A percentile compares a stretch with the other conserved stretches of the same genome.
phyloP scores from a whole-genome alignment of 2,113 vertebrate genomes.

The Myrmophylax atrothorax region DNA sequence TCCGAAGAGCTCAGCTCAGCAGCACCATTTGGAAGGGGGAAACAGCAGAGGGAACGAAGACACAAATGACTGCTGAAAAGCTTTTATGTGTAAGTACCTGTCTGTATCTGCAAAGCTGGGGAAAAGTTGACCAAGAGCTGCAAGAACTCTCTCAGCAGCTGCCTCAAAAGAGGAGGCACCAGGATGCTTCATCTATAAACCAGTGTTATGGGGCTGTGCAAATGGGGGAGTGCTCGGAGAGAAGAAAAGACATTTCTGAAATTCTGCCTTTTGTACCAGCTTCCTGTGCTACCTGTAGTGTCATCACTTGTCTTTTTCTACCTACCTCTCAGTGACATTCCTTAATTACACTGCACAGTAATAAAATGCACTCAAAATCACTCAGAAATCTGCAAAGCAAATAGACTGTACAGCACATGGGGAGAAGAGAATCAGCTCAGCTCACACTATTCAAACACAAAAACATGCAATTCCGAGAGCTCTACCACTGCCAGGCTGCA shows the following conservation, averaged over 20 bases:
- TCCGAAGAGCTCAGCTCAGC: conserved; percentile 23
- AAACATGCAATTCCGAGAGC: background rate
- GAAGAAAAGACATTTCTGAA: background rate
- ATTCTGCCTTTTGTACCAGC: background rate
- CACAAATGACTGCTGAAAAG: background rate
- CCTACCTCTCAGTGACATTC: background rate
- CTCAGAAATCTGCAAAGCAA: conserved; percentile 3
- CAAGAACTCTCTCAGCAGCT: background rate
- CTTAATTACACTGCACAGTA: background rate
- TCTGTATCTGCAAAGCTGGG: background rate
- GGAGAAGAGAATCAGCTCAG: background rate
- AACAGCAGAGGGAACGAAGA: background rate
- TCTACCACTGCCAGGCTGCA: background rate
- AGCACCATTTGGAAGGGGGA: background rate
- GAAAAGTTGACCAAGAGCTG: background rate
- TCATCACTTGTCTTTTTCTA: background rate
- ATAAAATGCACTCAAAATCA: background rate
- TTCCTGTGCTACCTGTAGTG: background rate
- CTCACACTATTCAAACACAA: background rate
- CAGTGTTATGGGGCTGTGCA: background rate
- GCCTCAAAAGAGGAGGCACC: background rate
- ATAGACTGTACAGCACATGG: background rate
- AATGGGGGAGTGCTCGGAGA: background rate
- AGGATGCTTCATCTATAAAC: background rate
- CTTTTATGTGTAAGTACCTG: background rate